These are phyloP conservation scores for Clivina fossor DNA, from an alignment of 2,888 invertebrate genomes.

Conservation along the genomic window DNA sequence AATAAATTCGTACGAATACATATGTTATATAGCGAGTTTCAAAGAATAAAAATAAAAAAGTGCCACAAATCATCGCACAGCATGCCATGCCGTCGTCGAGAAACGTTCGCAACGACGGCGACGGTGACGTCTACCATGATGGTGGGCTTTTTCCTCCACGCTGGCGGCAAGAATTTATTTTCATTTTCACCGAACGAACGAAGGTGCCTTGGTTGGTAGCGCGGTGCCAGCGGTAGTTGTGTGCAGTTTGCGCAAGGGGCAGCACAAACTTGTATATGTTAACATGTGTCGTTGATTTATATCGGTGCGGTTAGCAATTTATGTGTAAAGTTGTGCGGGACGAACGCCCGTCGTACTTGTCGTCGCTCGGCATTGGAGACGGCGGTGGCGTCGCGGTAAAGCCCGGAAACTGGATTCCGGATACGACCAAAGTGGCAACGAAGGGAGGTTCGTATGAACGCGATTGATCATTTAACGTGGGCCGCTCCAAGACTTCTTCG, in stretches of 20 bases:
- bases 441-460: slow-evolving; percentile 12
- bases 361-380: slow-evolving; percentile 7
- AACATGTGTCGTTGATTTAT: slow-evolving; percentile 35
- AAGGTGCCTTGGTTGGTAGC: too few species aligned
- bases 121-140: too few species aligned
- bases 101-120: too few species aligned
- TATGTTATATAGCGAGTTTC: not conserved
- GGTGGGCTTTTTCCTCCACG: slow-evolving; percentile 3
- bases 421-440: not conserved
- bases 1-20: too few species aligned
- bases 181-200: slow-evolving; percentile 25
- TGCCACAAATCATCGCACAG: slow-evolving; percentile 21
- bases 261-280: slow-evolving; percentile 32
- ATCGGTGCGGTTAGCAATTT: slow-evolving; percentile 34
- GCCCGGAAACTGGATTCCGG: not conserved
- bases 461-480: slow-evolving; percentile 33
- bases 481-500: slow-evolving; percentile 29
- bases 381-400: not conserved
- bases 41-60: slow-evolving; percentile 13
- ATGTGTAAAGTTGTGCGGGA: slow-evolving; percentile 31
- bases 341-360: slow-evolving; percentile 4
- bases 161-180: slow-evolving; percentile 25
- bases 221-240: too few species aligned
- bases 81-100: too few species aligned
- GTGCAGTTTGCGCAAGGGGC: slow-evolving; percentile 28